Evolutionary conservation across 2,797 vertebrate genomes (phyloP), one percentile per base, ranked within the genome.

Genomic region (Diceros bicornis): DNA sequence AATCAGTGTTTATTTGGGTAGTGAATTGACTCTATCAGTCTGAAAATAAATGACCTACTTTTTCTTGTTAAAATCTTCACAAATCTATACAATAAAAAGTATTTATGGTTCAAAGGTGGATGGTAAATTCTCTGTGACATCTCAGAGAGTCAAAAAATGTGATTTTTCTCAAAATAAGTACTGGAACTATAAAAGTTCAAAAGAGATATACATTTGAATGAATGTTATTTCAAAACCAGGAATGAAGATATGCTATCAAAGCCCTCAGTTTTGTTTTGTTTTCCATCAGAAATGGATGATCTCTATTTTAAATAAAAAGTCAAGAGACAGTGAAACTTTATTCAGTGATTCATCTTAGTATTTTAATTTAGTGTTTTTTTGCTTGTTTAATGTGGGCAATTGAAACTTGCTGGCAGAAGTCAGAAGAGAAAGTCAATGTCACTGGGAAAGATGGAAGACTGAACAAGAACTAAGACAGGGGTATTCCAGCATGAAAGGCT

Each of bases 1-100:
- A 71, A 20, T 14, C 37, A 55, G 11, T 82, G 27, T 83, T 77
- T 86, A 89, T 25, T 29, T 0, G 57, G 23, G 21, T 57, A 47
- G 32, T 89, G 18, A 94, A 77, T 82, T 47, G 57, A 69, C 16
- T 71, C 5, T 68, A 44, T 47, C 16, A 11, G 18, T 50, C 44
- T 83, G 44, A 93, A 95, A 96, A 95, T 37, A 86, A 77, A 87
- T 89, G 18, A 7, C 52, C 55, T 93, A 12, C 1, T 89, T 96
- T 82, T 87, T 50, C 18, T 57, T 81, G n/a, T 71, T 84, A 95
- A 81, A 94, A 69, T 27, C 3, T 44, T 85, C 79, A 82, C 13
- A 94, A 91, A 93, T 62, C 23, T 37, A n/a, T 44, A 52, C 9
- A 41, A 27, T 32, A 27, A 52, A 71, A 37, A 47, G 4, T 55